A percentile compares a stretch with the other conserved stretches of the same genome.
These are phyloP conservation scores for Rhinoderma darwinii DNA, from an alignment of 2,113 vertebrate species.

Conservation along the genomic window DNA sequence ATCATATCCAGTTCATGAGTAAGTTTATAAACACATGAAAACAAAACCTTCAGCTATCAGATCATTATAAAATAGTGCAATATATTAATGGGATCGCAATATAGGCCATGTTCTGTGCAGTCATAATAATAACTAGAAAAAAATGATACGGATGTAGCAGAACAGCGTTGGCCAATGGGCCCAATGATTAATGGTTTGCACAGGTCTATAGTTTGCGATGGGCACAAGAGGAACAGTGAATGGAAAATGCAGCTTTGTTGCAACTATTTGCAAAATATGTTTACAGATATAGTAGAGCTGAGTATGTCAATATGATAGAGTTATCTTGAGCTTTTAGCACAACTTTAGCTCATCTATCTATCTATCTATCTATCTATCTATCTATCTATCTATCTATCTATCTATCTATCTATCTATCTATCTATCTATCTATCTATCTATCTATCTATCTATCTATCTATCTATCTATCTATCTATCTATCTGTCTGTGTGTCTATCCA, in stretches of 20 bases:
- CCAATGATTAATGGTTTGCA: background rate
- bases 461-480: too few relatives aligned
- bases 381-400: background rate
- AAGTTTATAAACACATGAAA: background rate
- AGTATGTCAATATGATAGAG: background rate
- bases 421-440: conserved; percentile 2
- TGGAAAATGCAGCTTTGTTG: background rate
- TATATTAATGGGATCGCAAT: background rate
- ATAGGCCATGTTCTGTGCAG: background rate
- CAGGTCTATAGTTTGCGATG: background rate
- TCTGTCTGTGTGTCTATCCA: too few relatives aligned
- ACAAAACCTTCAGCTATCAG: background rate
- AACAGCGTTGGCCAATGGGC: background rate
- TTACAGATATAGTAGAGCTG: background rate
- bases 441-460: too few relatives aligned
- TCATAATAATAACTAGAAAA: background rate
- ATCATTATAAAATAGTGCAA: background rate
- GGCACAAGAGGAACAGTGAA: background rate
- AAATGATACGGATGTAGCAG: background rate
- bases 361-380: background rate
- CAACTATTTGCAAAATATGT: background rate
- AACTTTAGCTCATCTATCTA: background rate
- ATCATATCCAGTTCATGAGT: background rate
- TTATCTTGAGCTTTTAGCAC: too few relatives aligned
- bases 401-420: background rate